phyloP scores from a whole-genome alignment of 2,888 invertebrate genomes.

The Petrolisthes cinctipes region DNA sequence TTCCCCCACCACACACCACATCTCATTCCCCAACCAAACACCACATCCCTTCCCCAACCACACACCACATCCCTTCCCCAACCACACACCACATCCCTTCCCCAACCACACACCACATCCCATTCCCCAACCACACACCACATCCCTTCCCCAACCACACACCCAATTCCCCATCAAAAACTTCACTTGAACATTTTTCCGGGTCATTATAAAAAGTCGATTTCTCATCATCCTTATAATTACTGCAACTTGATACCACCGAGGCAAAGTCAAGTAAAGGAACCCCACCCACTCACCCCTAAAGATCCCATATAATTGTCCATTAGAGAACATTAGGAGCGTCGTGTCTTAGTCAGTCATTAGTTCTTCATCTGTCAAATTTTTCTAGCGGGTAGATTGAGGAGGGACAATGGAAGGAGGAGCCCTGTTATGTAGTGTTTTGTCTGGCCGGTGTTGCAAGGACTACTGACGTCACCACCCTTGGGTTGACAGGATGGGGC shows the following conservation, averaged over 20 bases:
- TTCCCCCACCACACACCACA: too few relatives aligned
- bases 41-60: too few relatives aligned
- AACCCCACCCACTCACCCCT: neutral
- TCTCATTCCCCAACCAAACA: too few relatives aligned
- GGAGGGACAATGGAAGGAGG: neutral
- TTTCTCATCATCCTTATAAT: slow-evolving; percentile 43
- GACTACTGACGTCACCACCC: too few relatives aligned
- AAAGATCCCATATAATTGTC: neutral
- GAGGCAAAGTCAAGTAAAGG: neutral
- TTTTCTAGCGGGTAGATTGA: neutral
- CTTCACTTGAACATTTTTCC: neutral
- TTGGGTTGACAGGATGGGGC: too few relatives aligned
- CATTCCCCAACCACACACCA: too few relatives aligned
- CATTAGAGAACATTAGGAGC: neutral
- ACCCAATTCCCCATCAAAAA: neutral
- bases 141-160: neutral
- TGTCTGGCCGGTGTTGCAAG: too few relatives aligned
- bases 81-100: too few relatives aligned
- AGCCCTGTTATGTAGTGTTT: neutral
- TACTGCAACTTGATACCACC: slow-evolving; percentile 45
- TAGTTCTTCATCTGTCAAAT: neutral
- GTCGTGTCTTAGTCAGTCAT: neutral
- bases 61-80: too few relatives aligned
- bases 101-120: too few relatives aligned
- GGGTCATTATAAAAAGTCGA: slow-evolving; percentile 38